Conservation (phyloP, 1,140 invertebrate species). For the Cydia pomonella region DNA sequence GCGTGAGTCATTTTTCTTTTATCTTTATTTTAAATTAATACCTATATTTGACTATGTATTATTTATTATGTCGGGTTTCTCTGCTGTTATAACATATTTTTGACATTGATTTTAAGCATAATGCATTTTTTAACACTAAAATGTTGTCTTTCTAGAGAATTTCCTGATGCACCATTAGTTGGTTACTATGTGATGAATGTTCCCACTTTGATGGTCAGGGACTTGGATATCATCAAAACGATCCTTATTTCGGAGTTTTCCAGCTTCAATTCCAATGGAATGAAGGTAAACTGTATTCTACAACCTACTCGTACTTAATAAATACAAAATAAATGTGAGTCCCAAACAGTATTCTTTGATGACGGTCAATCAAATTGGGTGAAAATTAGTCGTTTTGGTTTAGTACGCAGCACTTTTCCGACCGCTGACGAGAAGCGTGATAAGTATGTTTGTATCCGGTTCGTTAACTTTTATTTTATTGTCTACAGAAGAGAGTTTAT, state of each 20-base stretch:
- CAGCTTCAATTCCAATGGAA: background rate
- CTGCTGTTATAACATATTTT: background rate
- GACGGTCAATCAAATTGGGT: too few species aligned
- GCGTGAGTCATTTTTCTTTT: too few species aligned
- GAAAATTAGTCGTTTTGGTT: too few species aligned
- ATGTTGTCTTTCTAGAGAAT: background rate
- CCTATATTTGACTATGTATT: too few species aligned
- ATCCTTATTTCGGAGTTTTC: background rate
- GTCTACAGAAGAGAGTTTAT: too few species aligned
- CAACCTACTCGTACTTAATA: background rate
- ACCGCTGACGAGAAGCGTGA: too few species aligned
- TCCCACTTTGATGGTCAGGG: background rate
- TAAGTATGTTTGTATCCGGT: too few species aligned
- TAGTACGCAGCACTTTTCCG: too few species aligned
- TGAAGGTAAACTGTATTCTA: background rate
- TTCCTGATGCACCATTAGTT: constrained; percentile 4
- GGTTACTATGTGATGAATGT: background rate
- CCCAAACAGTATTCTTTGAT: too few species aligned
- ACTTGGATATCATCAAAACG: background rate
- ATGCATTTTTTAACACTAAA: background rate
- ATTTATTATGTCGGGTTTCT: too few species aligned
- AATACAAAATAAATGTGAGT: background rate
- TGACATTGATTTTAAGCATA: background rate
- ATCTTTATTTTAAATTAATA: too few species aligned
- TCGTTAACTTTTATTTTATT: too few species aligned